phyloP scores from a whole-genome alignment of 2,797 vertebrate species.

The Remorina albescens region DNA sequence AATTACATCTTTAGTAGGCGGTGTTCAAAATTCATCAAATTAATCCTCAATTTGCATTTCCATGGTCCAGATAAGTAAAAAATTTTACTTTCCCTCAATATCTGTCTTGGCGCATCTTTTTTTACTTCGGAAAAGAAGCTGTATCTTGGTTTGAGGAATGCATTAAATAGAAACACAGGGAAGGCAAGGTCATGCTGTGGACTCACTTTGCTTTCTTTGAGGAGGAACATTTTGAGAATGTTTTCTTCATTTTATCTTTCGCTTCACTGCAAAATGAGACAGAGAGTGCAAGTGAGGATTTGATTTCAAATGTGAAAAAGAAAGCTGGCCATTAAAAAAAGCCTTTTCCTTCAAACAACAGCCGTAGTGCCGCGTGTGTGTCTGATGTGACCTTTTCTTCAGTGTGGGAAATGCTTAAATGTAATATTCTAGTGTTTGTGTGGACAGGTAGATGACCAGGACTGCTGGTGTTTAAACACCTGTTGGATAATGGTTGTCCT shows the following conservation, averaged over 20 bases:
- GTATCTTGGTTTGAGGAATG: background rate
- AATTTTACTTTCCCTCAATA: background rate
- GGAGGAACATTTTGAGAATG: conserved; percentile 79
- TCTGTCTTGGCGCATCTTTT: conserved; percentile 11
- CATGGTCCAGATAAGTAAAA: background rate
- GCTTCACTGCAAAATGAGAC: conserved; percentile 83
- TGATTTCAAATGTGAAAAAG: conserved; percentile 22
- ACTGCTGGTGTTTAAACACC: conserved; percentile 75
- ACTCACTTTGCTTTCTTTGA: conserved; percentile 86
- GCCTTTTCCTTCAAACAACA: conserved; percentile 17
- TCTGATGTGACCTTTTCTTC: conserved; percentile 62
- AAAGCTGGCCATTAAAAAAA: conserved; percentile 28
- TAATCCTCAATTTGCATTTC: conserved; percentile 1
- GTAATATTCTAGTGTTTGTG: conserved; percentile 45
- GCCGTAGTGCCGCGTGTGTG: conserved; percentile 17
- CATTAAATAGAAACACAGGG: conserved; percentile 10
- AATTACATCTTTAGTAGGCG: conserved; percentile 24
- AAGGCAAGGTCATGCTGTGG: conserved; percentile 18
- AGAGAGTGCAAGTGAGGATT: conserved; percentile 17
- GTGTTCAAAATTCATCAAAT: conserved; percentile 15
- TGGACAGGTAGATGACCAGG: conserved; percentile 51
- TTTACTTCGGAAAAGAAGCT: conserved; percentile 3
- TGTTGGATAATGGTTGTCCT: conserved; percentile 73
- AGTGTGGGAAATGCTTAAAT: conserved; percentile 41
- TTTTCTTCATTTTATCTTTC: conserved; percentile 90